These are phyloP conservation scores for Scaptomyza caliginosa DNA, from an alignment of 2,888 invertebrate genomes.

Conservation along the genomic window DNA sequence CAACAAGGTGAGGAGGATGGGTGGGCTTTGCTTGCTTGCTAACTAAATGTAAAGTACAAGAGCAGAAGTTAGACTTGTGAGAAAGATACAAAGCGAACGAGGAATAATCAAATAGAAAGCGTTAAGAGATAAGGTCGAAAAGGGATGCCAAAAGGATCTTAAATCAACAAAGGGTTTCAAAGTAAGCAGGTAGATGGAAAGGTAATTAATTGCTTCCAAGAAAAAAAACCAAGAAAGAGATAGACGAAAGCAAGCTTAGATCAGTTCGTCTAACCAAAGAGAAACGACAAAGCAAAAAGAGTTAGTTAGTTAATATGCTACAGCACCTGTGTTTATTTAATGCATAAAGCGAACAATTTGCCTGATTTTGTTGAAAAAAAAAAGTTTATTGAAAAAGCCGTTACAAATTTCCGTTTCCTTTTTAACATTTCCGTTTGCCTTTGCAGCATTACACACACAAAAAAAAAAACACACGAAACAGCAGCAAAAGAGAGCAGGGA, in stretches of 20 bases:
- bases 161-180: background rate
- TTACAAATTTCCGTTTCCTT: constrained; percentile 62
- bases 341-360: constrained; percentile 38
- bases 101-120: constrained; percentile 16
- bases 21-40: constrained; percentile 14
- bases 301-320: background rate
- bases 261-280: too few species aligned
- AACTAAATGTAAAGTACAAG: constrained; percentile 37
- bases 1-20: background rate
- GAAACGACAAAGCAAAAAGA: background rate
- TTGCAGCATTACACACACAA: constrained; percentile 53
- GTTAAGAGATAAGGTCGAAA: background rate
- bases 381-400: constrained; percentile 64
- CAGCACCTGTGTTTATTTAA: background rate
- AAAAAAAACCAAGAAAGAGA: background rate
- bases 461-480: constrained; percentile 6
- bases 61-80: constrained; percentile 1
- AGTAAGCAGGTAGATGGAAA: background rate
- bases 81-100: background rate
- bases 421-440: constrained; percentile 40
- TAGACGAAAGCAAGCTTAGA: too few species aligned
- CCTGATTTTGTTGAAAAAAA: constrained; percentile 63
- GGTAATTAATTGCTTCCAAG: background rate
- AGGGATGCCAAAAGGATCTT: constrained; percentile 14
- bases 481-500: background rate